Base-by-base conservation (phyloP, 2,113 vertebrate genomes). In the Crotalus horridus region DNA sequence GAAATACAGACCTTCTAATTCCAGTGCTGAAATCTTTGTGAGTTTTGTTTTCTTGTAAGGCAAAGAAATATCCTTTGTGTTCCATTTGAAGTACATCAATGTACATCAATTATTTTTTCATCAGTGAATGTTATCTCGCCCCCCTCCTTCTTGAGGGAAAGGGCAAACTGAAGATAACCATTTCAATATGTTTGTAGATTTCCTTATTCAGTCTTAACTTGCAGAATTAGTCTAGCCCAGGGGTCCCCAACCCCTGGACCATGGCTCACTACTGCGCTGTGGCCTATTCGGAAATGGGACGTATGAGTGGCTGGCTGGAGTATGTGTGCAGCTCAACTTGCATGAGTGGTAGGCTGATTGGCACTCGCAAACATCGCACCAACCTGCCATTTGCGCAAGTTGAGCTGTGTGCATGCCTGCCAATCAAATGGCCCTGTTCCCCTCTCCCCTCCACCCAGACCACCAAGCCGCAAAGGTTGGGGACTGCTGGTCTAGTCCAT, bases 171-270 rank as follows among this genome's bases (percentile, higher is more conserved):
- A 81, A 39, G 12, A 20, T 48, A 46, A 39, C 9, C 0, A 5
- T 89, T 0, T 9, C 4, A 20, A 10, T 69, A 43, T 51, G 5
- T 43, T 0, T 0, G 53, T 51, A 94, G 89, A 93, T 94, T 93
- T 81, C 91, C 96, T 91, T 92, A 93, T 58, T 94, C 0, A 51
- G 10, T 51, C 87, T 93, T 94, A 33, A 0, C 87, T 94, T 91
- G 93, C 89, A 92, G 0, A 91, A 90, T 64, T 15, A 53, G 54
- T 29, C 33, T 61, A 5, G 51, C 12, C 24, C n/a, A 74, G 29
- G 12, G 1, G 0, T 69, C 64, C 29, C 29, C n/a, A n/a, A n/a
- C 61, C 4, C 12, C 3, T 64, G 29, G 61, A 29, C 26, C 26
- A 11, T n/a, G 61, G 11, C 26, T 29, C 29, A 64, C 4, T n/a